Evolutionary conservation across 2,888 invertebrate species (phyloP).

Genomic region (Phortica okadai): DNA sequence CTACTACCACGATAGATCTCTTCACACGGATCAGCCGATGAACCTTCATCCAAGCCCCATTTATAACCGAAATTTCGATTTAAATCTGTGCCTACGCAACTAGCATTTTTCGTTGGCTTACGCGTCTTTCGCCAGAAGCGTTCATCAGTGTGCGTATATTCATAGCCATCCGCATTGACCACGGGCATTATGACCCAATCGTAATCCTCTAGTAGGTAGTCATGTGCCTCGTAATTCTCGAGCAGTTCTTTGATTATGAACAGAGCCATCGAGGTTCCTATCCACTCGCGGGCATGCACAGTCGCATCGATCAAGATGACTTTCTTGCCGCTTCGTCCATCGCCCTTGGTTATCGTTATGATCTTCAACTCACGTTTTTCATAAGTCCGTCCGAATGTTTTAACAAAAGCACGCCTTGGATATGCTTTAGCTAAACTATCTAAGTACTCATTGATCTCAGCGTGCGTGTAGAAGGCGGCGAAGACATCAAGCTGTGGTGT

Average conservation of each 20-base stretch:
- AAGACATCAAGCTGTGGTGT: constrained; percentile 51
- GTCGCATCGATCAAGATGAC: constrained; percentile 78
- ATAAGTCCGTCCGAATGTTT: constrained; percentile 79
- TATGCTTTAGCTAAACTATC: constrained; percentile 76
- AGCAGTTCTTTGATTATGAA: constrained; percentile 80
- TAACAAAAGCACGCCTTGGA: constrained; percentile 78
- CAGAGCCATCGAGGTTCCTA: constrained; percentile 79
- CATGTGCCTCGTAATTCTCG: constrained; percentile 74
- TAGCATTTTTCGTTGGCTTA: constrained; percentile 60
- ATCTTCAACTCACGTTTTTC: constrained; percentile 80
- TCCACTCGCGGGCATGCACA: constrained; percentile 83
- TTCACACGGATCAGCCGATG: constrained; percentile 76
- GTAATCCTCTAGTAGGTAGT: constrained; percentile 78
- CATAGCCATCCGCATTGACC: constrained; percentile 85
- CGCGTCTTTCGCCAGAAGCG: constrained; percentile 79
- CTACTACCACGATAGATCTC: constrained; percentile 79
- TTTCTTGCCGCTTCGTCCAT: constrained; percentile 77
- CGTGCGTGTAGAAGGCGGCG: constrained; percentile 56
- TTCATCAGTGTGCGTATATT: constrained; percentile 77
- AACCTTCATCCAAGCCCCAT: constrained; percentile 76
- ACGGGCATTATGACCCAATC: constrained; percentile 83
- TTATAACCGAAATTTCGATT: constrained; percentile 82
- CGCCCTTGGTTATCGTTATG: constrained; percentile 79
- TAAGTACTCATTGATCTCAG: constrained; percentile 78
- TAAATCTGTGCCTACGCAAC: constrained; percentile 78